A percentile compares a stretch with the other conserved stretches of the same genome.
Evolutionary conservation across 2,113 vertebrate species (phyloP).

Genomic region (Salvator merianae): DNA sequence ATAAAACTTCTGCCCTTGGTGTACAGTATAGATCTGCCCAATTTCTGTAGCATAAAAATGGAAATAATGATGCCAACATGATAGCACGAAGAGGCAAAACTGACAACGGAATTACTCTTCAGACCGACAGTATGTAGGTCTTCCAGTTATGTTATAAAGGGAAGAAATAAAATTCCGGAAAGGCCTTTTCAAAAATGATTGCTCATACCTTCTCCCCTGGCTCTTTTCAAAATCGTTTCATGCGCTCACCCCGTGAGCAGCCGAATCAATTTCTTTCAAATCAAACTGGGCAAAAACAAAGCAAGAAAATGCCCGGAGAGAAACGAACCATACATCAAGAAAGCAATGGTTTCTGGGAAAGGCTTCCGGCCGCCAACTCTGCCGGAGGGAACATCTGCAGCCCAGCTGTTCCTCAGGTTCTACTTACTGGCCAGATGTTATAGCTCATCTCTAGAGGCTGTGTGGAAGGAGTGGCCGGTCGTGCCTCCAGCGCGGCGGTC

Average conservation of each 20-base stretch:
- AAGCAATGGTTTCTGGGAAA: not conserved
- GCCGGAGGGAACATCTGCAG: not conserved
- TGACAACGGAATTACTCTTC: too few relatives aligned
- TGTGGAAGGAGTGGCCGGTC: conserved; percentile 64
- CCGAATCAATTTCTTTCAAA: not conserved
- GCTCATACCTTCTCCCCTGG: not conserved
- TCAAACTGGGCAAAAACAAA: not conserved
- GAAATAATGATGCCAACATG: too few relatives aligned
- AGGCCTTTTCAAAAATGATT: not conserved
- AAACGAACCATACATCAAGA: too few relatives aligned
- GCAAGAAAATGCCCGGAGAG: not conserved
- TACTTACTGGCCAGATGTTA: conserved; percentile 64
- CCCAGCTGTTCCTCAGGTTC: not conserved
- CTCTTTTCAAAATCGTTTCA: not conserved
- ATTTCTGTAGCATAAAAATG: too few relatives aligned
- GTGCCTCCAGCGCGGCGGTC: conserved; percentile 46
- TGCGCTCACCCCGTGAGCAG: not conserved
- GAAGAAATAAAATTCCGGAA: too few relatives aligned
- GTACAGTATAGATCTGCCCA: too few relatives aligned
- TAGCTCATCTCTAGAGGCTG: conserved; percentile 79
- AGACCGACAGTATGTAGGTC: too few relatives aligned
- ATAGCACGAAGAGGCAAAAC: too few relatives aligned
- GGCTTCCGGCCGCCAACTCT: not conserved
- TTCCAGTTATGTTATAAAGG: too few relatives aligned
- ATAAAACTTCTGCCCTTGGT: too few relatives aligned